Base-by-base conservation (phyloP, 2,113 vertebrate genomes). In the Calyptomena viridis region DNA sequence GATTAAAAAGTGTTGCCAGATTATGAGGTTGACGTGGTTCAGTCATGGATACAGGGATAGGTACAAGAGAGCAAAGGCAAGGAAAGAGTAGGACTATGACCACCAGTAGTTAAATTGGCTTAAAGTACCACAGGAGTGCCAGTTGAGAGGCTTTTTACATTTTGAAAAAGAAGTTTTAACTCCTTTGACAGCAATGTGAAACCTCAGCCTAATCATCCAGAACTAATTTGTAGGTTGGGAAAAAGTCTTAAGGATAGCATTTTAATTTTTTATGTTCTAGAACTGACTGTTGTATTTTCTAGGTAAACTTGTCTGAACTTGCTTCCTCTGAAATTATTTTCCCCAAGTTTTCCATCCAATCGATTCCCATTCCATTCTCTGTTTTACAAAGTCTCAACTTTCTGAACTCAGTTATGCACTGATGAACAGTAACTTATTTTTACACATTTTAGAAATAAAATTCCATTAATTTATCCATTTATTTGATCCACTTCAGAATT, bases 151-250 rank as follows among this genome's bases (percentile, higher is more conserved):
- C 40, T 93, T 96, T 90, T 77, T 74, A 42, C 9, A 27, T 74
- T 28, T 86, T 77, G 50, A 84, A 1, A 93, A 93, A 58, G 37
- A 73, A 20, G 63, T 92, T 83, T 74, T 92, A 3, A 74, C 67
- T 94, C 23, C 25, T 90, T 90, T 86, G 67, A 92, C 56, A 86
- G 67, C 37, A 77, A 5, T 59, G 46, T 86, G 47, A 84, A 88
- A 83, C 72, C 27, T 83, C 42, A 76, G 35, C 59, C 55, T 94
- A 90, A 90, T 85, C 23, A 3, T 83, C 63, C 83, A 55, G 85
- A 94, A 88, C 79, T 90, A 89, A 93, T 68, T 77, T 83, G 50
- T 88, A 92, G 42, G n/a, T 85, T 86, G 76, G 88, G 75, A 77
- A 93, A 58, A 90, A 76, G 35, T 75, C 31, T 77, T 76, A 73